These are phyloP conservation scores for Sciurus carolinensis DNA, from an alignment of 2,797 vertebrate species.

Conservation along the genomic window DNA sequence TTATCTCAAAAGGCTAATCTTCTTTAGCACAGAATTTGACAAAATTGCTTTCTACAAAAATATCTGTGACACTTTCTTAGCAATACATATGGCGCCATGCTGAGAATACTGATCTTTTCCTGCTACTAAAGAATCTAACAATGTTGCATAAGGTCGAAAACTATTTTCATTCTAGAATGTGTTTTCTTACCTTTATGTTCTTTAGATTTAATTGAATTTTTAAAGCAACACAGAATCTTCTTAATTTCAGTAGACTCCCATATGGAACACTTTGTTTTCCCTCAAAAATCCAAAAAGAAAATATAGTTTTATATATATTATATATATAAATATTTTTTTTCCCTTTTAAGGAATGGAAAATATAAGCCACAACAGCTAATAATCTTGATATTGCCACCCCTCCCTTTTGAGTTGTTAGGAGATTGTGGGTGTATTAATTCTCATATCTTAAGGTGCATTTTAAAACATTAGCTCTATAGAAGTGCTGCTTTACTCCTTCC, in stretches of 20 bases:
- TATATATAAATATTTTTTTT: too few relatives aligned
- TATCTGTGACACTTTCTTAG: background rate
- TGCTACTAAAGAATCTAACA: background rate
- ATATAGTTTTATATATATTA: background rate
- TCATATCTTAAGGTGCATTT: background rate
- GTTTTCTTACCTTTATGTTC: background rate
- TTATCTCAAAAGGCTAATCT: constrained; percentile 32
- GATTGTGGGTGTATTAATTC: background rate
- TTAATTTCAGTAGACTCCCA: background rate
- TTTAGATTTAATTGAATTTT: constrained; percentile 36
- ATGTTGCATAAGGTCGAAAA: background rate
- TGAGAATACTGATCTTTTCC: constrained; percentile 63
- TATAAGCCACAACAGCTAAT: background rate
- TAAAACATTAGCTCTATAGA: background rate
- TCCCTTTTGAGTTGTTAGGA: background rate
- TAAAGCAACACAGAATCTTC: background rate
- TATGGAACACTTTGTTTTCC: background rate
- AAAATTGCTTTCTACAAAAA: constrained; percentile 46
- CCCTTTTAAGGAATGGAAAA: background rate
- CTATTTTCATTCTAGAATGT: background rate
- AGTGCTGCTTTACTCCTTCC: background rate
- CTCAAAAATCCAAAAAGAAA: background rate
- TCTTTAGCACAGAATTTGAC: constrained; percentile 26
- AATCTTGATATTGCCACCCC: background rate
- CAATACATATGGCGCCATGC: background rate